Conservation (phyloP, 2,113 vertebrate genomes). For the Cinclus cinclus region DNA sequence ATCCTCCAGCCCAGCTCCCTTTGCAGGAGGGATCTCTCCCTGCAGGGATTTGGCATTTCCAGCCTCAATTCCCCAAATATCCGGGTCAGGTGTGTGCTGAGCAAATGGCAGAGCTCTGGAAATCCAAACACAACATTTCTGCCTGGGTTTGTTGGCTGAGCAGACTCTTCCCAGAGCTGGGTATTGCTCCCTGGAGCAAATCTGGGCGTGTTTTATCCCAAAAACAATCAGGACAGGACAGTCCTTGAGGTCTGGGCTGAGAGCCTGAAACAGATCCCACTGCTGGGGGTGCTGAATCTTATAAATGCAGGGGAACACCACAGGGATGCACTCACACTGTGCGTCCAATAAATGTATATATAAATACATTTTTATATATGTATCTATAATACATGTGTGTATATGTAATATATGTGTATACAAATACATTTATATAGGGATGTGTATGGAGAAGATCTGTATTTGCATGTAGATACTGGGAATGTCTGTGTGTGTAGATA, state of each 20-base stretch:
- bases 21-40: neutral
- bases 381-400: too few relatives aligned
- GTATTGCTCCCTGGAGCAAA: neutral
- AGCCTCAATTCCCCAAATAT: neutral
- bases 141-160: accelerated
- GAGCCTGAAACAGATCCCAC: neutral
- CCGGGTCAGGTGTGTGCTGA: neutral
- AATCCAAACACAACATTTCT: neutral
- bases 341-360: too few relatives aligned
- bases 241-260: neutral
- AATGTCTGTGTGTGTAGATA: accelerated
- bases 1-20: neutral
- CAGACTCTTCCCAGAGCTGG: neutral
- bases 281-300: neutral
- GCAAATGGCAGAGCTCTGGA: neutral
- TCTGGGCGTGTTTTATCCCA: neutral
- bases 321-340: too few relatives aligned
- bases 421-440: accelerated
- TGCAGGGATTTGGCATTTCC: neutral
- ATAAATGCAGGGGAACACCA: too few relatives aligned
- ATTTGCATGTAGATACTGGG: accelerated
- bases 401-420: too few relatives aligned
- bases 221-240: neutral
- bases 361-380: too few relatives aligned
- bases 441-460: neutral